Evolutionary conservation across 2,888 invertebrate genomes (phyloP), one percentile per base, ranked within the genome.

Genomic region (Drosophila cracens): DNA sequence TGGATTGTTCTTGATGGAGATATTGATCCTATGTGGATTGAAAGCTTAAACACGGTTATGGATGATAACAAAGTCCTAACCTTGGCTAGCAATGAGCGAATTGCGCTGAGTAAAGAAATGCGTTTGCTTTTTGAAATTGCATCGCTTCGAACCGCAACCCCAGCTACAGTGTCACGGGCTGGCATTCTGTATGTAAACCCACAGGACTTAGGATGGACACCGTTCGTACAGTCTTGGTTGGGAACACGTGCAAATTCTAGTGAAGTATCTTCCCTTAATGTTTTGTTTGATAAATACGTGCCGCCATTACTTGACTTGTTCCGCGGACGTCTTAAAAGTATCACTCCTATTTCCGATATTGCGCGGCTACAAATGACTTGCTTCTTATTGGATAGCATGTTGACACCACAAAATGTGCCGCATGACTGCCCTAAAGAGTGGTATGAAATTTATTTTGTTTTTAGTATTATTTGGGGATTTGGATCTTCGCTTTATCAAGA

Each of bases 1-100:
- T 99, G 99, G 99, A 98, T 99, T 84, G 97, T 99, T 11, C 94
- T 98, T 54, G 99, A 99, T 92, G 98, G 99, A 25, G 98, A 99
- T 91, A 98, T 99, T 83, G 98, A 99, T 94, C 98, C 98, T 1
- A 98, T 98, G 98, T 99, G 98, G 99, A 99, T 99, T 89, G 98
- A 99, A 93, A 98, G 98, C 38, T 94, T 99, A 34, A 99, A 99
- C 92, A 99, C 98, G 4, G 96, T 99, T 25, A 99, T 99, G 98
- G 99, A 99, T 92, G 99, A 99, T 92, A 99, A 99, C 93, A 99
- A 99, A 94, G 96, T 96, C 7, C 92, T 99, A 76, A 99, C 98
- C 0, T 93, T 99, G 82, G 98, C 98, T 8, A 98, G 98, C 92
- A 98, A 99, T 90, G 99, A 99, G 93, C 95, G 99, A 63, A 98